A percentile compares a stretch with the other conserved stretches of the same genome.
Evolutionary conservation across 2,797 vertebrate species (phyloP).

Genomic region (Pseudomugil tenellus): DNA sequence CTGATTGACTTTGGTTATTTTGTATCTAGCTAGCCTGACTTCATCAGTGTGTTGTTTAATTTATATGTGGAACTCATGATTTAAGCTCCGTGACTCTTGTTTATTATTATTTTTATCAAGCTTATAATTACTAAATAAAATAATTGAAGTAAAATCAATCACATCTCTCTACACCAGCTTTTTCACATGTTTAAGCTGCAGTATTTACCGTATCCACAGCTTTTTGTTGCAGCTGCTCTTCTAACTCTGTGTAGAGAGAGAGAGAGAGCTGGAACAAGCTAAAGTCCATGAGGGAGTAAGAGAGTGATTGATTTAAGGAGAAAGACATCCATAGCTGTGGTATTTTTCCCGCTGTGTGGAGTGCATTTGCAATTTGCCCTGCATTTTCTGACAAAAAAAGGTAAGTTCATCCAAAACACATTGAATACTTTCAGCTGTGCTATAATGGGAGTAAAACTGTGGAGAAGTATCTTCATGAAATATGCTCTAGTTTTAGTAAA

Average conservation of each 20-base stretch:
- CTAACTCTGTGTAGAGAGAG: constrained; percentile 3
- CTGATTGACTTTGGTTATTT: no score
- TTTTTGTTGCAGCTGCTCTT: constrained; percentile 2
- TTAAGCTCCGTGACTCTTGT: no score
- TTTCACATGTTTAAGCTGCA: not conserved
- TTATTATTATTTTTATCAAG: no score
- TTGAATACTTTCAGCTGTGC: not conserved
- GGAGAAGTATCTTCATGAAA: not conserved
- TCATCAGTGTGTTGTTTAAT: no score
- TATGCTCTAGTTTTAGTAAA: not conserved
- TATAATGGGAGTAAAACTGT: not conserved
- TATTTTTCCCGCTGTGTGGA: constrained; percentile 10
- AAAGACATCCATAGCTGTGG: not conserved
- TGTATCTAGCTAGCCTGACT: no score
- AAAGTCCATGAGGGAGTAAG: constrained; percentile 31
- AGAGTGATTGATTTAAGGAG: constrained; percentile 19
- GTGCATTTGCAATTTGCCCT: constrained; percentile 13
- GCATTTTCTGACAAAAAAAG: constrained; percentile 9
- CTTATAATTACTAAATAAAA: no score
- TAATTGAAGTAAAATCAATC: not conserved
- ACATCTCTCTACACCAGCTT: not conserved
- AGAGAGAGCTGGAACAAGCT: constrained; percentile 10
- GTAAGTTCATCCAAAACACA: constrained; percentile 33
- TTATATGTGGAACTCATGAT: no score
- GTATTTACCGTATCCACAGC: not conserved